Percentiles rank a stretch among this genome's conserved stretches.
Evolutionary conservation across 2,113 vertebrate species (phyloP).

Genomic region (Hippoglossus stenolepis): DNA sequence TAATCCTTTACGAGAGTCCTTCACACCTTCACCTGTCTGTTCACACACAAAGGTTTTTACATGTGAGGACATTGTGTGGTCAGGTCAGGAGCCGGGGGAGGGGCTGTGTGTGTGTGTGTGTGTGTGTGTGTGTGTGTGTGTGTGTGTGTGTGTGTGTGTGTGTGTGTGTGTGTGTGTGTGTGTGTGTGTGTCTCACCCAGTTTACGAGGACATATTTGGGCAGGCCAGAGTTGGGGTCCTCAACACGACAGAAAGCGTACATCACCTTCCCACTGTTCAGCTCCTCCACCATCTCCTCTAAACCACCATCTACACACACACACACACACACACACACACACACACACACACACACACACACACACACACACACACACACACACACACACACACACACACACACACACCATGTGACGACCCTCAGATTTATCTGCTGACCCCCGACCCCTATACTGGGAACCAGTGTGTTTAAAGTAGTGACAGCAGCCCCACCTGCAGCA

Average conservation of each 20-base stretch:
- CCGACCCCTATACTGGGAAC: too few relatives aligned
- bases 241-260: conserved; percentile 95
- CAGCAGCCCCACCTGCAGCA: too few relatives aligned
- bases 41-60: background rate
- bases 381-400: conserved; percentile 4
- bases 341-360: conserved; percentile 12
- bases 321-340: conserved; percentile 39
- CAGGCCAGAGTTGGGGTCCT: conserved; percentile 91
- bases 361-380: conserved; percentile 38
- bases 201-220: conserved; percentile 96
- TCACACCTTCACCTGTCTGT: conserved; percentile 84
- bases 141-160: background rate
- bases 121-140: conserved; percentile 17
- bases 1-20: conserved; percentile 88
- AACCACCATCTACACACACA: conserved; percentile 85
- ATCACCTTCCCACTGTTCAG: conserved; percentile 96
- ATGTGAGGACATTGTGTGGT: background rate
- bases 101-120: conserved; percentile 17
- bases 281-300: conserved; percentile 95
- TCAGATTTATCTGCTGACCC: too few relatives aligned
- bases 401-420: too few relatives aligned
- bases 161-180: conserved; percentile 25
- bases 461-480: background rate
- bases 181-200: conserved; percentile 86
- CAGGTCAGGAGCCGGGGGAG: background rate